phyloP scores from a whole-genome alignment of 2,888 invertebrate species.

The Luperina testacea region DNA sequence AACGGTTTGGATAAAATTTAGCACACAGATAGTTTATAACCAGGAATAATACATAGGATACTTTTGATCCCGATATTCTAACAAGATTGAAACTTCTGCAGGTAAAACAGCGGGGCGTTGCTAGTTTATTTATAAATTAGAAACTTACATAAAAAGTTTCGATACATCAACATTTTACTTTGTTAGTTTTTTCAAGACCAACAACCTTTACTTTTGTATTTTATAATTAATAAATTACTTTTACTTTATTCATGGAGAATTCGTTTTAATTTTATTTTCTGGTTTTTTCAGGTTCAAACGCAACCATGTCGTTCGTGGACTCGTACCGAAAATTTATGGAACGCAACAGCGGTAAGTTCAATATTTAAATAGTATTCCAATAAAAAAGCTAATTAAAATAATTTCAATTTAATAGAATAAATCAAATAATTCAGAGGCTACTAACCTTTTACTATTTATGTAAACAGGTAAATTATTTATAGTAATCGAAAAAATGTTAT shows the following conservation, averaged over 20 bases:
- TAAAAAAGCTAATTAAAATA: no score
- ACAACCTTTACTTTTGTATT: background rate
- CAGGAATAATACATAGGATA: no score
- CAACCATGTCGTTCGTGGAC: slow-evolving; percentile 84
- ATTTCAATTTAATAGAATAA: no score
- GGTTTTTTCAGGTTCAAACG: slow-evolving; percentile 69
- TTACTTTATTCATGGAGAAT: background rate
- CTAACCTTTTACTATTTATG: background rate
- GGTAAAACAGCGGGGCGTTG: no score
- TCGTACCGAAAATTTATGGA: slow-evolving; percentile 88
- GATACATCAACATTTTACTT: no score
- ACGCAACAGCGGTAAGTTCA: slow-evolving; percentile 85
- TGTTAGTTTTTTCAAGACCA: background rate
- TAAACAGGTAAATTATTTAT: background rate
- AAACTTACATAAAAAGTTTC: background rate
- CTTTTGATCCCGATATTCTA: no score
- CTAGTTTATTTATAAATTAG: background rate
- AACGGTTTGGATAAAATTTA: no score
- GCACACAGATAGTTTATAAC: no score
- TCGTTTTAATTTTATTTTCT: background rate
- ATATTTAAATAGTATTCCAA: background rate
- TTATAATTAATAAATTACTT: background rate
- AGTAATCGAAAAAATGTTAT: slow-evolving; percentile 8
- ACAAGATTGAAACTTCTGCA: no score
- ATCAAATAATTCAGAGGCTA: background rate